A percentile compares a stretch with the other conserved stretches of the same genome.
These are phyloP conservation scores for Lota lota DNA, from an alignment of 2,113 vertebrate genomes.

Conservation along the genomic window DNA sequence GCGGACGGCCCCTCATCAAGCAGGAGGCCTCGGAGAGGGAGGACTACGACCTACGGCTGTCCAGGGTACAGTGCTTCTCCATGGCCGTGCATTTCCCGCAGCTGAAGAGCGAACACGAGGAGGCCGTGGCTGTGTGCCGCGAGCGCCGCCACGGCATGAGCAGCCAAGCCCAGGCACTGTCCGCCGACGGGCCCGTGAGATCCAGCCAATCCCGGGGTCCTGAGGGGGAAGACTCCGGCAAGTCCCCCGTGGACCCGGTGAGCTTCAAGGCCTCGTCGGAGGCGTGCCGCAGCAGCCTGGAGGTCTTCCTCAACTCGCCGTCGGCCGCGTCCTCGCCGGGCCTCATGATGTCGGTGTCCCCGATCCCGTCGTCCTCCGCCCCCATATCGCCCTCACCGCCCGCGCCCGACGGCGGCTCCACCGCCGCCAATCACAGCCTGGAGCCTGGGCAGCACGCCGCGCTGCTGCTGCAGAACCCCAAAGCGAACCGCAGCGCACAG, in stretches of 20 bases:
- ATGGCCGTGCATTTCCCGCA: constrained; percentile 46
- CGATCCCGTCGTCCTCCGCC: constrained; percentile 84
- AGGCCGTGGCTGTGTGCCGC: constrained; percentile 23
- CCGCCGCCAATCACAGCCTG: constrained; percentile 69
- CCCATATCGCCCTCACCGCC: constrained; percentile 87
- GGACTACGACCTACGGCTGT: constrained; percentile 41
- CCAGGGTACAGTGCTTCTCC: constrained; percentile 61
- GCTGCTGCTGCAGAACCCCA: constrained; percentile 76
- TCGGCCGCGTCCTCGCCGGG: constrained; percentile 89
- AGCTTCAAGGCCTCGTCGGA: constrained; percentile 87
- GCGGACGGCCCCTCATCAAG: constrained; percentile 72
- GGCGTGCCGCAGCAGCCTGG: constrained; percentile 86
- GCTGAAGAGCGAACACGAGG: constrained; percentile 71
- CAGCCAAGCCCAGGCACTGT: constrained; percentile 51
- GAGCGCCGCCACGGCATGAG: constrained; percentile 43
- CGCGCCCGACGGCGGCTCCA: constrained; percentile 41
- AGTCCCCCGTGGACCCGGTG: constrained; percentile 76
- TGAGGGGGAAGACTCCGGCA: constrained; percentile 68
- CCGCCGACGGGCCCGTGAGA: constrained; percentile 61
- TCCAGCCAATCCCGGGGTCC: constrained; percentile 51
- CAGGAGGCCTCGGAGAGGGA: constrained; percentile 72
- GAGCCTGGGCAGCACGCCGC: constrained; percentile 58
- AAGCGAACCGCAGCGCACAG: constrained; percentile 86
- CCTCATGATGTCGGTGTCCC: constrained; percentile 86
- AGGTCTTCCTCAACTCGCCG: constrained; percentile 87